Base-by-base conservation (phyloP, 2,113 vertebrate species). In the Malaclemys terrapin region DNA sequence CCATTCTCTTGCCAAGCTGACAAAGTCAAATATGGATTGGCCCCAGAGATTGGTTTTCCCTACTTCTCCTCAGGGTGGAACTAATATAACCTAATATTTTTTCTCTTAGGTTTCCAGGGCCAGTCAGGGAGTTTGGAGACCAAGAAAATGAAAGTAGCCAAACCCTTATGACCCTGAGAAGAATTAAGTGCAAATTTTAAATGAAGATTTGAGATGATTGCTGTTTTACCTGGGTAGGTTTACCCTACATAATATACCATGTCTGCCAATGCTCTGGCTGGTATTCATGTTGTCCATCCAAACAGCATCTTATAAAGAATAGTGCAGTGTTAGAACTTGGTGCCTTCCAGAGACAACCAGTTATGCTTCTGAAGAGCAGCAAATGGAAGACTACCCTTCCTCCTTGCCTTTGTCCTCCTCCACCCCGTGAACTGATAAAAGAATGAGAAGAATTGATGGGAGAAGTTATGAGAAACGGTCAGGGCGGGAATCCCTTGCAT, bases 71-170 rank as follows among this genome's bases (percentile, higher is more conserved):
- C 35, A n/a, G 27, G n/a, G 20, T 72, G 65, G n/a, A 38, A 20
- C n/a, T 72, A n/a, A 42, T 20, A 88, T 82, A 91, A 76, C 75
- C 53, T 1, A 8, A 38, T 47, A 38, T 62, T 1, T 3, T 35
- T 85, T 88, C 82, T 69, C 86, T 81, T 84, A 47, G 11, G 13
- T 65, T 92, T 80, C 45, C 54, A 85, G 89, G 89, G 93, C 94
- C 90, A 94, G 72, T 20, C 83, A 91, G 84, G 57, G 42, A 81
- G 89, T 91, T 78, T 78, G 57, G 53, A 88, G 65, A 17, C 56
- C 65, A 75, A 47, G 57, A 76, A 13, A 22, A 75, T 56, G 20
- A 38, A 42, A 20, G 20, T 75, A 24, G 10, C 19, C n/a, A 42
- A 38, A n/a, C 19, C n/a, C 19, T 38, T 65, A 49, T 52, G 54